Percentiles rank a stretch among this genome's conserved stretches.
These are phyloP conservation scores for Palythoa grandiflora DNA, from an alignment of 92 coral and sea anemone species.

Conservation along the genomic window DNA sequence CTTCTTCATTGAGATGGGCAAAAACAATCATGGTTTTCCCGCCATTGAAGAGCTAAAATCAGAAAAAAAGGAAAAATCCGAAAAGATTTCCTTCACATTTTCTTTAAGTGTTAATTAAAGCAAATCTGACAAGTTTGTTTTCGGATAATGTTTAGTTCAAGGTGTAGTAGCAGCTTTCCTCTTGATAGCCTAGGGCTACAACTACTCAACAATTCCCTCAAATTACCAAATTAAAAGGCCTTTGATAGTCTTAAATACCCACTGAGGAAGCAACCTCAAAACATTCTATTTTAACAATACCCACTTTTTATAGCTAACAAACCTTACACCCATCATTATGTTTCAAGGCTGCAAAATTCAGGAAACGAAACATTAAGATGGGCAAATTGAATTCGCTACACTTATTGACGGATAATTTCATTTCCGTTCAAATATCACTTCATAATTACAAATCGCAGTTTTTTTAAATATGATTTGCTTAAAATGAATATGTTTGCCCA, in stretches of 20 bases:
- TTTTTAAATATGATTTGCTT: conserved; percentile 59
- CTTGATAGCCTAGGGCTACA: conserved; percentile 56
- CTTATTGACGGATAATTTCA: conserved; percentile 65
- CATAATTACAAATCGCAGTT: conserved; percentile 73
- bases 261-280: conserved; percentile 70
- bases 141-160: not conserved
- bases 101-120: not conserved
- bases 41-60: too few species aligned
- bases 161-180: not conserved
- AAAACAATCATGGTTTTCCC: not conserved
- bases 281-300: conserved; percentile 52
- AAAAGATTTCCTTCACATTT: not conserved
- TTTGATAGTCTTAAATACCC: conserved; percentile 80
- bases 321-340: conserved; percentile 26
- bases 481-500: conserved; percentile 71
- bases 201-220: conserved; percentile 63
- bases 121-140: not conserved
- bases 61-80: not conserved
- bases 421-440: conserved; percentile 73
- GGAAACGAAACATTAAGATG: conserved; percentile 30
- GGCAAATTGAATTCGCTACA: conserved; percentile 45
- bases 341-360: conserved; percentile 63
- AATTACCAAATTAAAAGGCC: conserved; percentile 78
- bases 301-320: conserved; percentile 65
- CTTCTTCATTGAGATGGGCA: not conserved